Conservation (phyloP, 2,797 vertebrate genomes). For the Fundulus diaphanus region DNA sequence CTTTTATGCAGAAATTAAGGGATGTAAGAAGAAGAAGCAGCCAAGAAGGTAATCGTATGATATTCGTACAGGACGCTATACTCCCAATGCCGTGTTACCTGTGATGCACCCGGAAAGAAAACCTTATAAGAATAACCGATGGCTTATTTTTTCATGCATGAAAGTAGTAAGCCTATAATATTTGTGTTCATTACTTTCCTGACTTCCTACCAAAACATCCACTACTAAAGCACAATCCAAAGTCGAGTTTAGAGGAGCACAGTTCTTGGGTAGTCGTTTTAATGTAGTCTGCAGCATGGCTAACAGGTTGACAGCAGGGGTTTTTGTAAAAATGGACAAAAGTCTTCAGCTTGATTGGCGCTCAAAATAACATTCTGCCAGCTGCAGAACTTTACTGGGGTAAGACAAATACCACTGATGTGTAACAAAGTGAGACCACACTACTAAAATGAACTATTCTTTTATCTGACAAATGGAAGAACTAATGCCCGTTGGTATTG, state of each 20-base stretch:
- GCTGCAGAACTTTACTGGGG: too few relatives aligned
- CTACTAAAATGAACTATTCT: background rate
- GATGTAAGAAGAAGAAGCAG: constrained; percentile 42
- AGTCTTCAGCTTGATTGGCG: too few relatives aligned
- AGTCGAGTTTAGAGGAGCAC: background rate
- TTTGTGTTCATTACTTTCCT: constrained; percentile 36
- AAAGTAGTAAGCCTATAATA: background rate
- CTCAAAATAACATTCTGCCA: too few relatives aligned
- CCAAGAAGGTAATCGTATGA: constrained; percentile 45
- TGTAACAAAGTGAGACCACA: too few relatives aligned
- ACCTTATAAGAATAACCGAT: constrained; percentile 4
- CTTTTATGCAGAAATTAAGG: constrained; percentile 31
- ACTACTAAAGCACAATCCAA: background rate
- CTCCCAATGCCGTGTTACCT: background rate
- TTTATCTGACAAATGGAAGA: background rate
- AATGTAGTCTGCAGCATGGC: background rate
- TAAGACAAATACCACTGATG: too few relatives aligned
- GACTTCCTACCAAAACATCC: constrained; percentile 44
- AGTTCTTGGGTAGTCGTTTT: background rate
- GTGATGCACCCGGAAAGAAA: constrained; percentile 33
- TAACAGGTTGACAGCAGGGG: too few relatives aligned
- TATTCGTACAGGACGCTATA: constrained; percentile 19
- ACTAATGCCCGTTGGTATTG: background rate
- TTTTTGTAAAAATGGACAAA: too few relatives aligned
- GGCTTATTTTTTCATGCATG: constrained; percentile 29